Base-by-base conservation (phyloP, 2,888 invertebrate genomes). In the Lepidocyrtinus sp. region DNA sequence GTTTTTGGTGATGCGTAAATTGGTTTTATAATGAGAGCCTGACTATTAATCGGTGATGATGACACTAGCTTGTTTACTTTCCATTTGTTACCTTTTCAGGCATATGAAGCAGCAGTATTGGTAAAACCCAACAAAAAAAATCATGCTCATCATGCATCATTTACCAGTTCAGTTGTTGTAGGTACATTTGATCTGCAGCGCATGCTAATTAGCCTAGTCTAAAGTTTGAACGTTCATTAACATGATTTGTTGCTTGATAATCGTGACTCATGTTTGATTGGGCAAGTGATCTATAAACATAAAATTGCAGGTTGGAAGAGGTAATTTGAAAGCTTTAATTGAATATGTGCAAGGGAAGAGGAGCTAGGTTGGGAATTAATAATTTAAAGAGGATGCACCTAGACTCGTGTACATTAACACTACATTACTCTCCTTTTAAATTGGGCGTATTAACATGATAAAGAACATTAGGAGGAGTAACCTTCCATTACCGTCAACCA, bases 191-290 rank as follows among this genome's bases (percentile, higher is more conserved):
- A 36, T 55, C n/a, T 55, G 55, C 7, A 55, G 3, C n/a, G 55
- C 55, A 55, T 55, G 17, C 12, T 55, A 55, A 55, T 55, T 55
- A n/a, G n/a, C 5, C n/a, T 5, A 36, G 36, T 12, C 12, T 5
- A 36, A 36, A 36, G 36, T 12, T 36, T 36, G 36, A 36, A 12
- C 5, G 36, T 36, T 36, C 36, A 36, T 36, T 36, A 36, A 36
- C 36, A 36, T 36, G 36, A 36, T 36, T 36, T 36, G 36, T 36
- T 36, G n/a, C n/a, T n/a, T n/a, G 36, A 36, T 36, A 36, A n/a
- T 55, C 55, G 55, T 15, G 55, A 55, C 55, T 55, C 55, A n/a
- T 55, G 55, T n/a, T 7, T 55, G 55, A 55, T 55, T n/a, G n/a
- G 55, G 15, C 55, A 55, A 55, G 2, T 55, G 55, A 55, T 55